Evolutionary conservation across 2,888 invertebrate species (phyloP).

Genomic region (Eupithecia inturbata): DNA sequence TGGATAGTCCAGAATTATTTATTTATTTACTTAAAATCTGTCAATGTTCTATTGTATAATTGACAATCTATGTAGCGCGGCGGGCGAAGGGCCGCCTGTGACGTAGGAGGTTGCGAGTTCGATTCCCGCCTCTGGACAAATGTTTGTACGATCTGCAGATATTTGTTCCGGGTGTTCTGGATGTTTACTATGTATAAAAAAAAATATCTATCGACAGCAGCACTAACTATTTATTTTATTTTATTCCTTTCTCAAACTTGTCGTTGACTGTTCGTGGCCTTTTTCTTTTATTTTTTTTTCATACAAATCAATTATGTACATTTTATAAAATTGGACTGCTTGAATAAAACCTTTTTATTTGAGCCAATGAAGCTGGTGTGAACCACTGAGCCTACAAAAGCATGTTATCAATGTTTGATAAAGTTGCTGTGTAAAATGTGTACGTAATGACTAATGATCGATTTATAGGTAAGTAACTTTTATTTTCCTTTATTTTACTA

Average conservation of each 20-base stretch:
- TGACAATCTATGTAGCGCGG: too few species aligned
- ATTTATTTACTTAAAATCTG: not conserved
- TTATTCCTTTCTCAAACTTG: not conserved
- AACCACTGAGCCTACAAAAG: not conserved
- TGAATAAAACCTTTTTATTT: not conserved
- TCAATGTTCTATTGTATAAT: too few species aligned
- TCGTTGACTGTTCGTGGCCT: not conserved
- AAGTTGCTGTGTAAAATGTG: not conserved
- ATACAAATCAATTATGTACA: not conserved
- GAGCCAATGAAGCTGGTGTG: not conserved
- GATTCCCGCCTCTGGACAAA: too few species aligned
- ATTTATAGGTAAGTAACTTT: slow-evolving; percentile 3
- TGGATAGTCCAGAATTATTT: too few species aligned
- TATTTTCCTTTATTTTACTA: not conserved
- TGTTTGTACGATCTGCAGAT: too few species aligned
- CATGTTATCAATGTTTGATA: not conserved
- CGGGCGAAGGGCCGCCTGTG: too few species aligned
- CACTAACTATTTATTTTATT: too few species aligned
- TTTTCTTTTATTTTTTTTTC: not conserved
- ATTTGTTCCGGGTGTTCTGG: too few species aligned
- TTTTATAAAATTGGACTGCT: not conserved
- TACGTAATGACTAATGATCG: not conserved
- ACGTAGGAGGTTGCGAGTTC: too few species aligned
- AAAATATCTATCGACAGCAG: too few species aligned
- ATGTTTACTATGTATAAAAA: too few species aligned